Percentiles rank a stretch among this genome's conserved stretches.
phyloP scores from a whole-genome alignment of 2,797 vertebrate species.

The Platyrinchus mystaceus region DNA sequence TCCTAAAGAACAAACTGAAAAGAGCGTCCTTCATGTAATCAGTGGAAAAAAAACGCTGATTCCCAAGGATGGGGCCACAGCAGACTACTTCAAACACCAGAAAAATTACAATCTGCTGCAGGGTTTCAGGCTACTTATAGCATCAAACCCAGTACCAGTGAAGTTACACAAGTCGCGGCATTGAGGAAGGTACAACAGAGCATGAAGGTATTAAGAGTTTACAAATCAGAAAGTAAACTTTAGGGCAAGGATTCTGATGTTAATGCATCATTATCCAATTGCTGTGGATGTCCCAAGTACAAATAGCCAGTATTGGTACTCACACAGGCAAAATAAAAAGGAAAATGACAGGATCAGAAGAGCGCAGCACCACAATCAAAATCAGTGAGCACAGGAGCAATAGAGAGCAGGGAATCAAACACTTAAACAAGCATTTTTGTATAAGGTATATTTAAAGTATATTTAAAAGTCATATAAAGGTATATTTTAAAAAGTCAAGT shows the following conservation, averaged over 20 bases:
- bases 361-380: background rate
- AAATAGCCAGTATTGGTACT: background rate
- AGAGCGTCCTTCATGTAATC: background rate
- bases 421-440: no score
- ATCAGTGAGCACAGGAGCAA: background rate
- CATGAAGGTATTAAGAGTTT: background rate
- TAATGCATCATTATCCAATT: background rate
- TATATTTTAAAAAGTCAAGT: background rate
- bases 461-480: background rate
- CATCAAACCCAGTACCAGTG: background rate
- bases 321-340: background rate
- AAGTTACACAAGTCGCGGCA: fast-evolving
- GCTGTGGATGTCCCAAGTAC: background rate
- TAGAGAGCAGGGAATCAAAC: background rate
- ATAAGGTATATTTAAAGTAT: no score
- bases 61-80: background rate
- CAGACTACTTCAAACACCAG: background rate
- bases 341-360: background rate
- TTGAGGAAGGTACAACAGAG: background rate
- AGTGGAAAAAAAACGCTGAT: background rate
- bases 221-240: background rate
- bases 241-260: background rate
- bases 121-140: background rate
- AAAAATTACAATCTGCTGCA: background rate
- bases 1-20: background rate